Evolutionary conservation across 2,113 vertebrate species (phyloP), one percentile per base, ranked within the genome.

Genomic region (Gnathonemus echidnorhynchus): DNA sequence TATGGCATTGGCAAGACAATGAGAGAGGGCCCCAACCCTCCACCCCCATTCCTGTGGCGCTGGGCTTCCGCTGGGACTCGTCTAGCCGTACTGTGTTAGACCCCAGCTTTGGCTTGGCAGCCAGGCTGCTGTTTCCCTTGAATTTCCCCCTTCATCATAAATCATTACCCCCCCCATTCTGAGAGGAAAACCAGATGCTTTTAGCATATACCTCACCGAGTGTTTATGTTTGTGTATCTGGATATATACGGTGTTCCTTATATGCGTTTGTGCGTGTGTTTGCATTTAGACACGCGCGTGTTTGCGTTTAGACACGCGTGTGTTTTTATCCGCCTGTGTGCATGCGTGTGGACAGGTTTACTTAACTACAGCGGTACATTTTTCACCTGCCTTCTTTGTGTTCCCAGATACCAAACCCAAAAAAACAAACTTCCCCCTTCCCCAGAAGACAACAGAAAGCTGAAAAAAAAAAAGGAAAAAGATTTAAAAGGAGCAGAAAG

Each of bases 91-190:
- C 46, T 46, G 35, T 49, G 17, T 13, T 58, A 35, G 52, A n/a
- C 21, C 15, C 15, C 39, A 39, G 35, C 24, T 58, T 35, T 2
- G 90, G 66, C 92, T 91, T 91, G 91, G 91, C 92, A 93, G 93
- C 92, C 91, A 48, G 92, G 93, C 93, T 94, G 92, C 94, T 94
- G 88, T 92, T 94, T 94, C 95, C 92, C 94, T 85, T 91, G 92
- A 93, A 94, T 94, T 52, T 42, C n/a, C 92, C 89, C 92, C 89
- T 89, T 92, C 91, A 92, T 93, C 92, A 95, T 96, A 95, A 95
- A 96, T 96, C 96, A 96, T 92, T 95, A 94, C 90, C 93, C 74
- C 74, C 91, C 93, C 93, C 92, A 46, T 21, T 91, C 91, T 92
- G 89, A 94, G 92, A 88, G 90, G 92, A 91, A 93, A 95, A 94